Evolutionary conservation across 2,888 invertebrate genomes (phyloP).

Genomic region (Therioaphis trifolii): DNA sequence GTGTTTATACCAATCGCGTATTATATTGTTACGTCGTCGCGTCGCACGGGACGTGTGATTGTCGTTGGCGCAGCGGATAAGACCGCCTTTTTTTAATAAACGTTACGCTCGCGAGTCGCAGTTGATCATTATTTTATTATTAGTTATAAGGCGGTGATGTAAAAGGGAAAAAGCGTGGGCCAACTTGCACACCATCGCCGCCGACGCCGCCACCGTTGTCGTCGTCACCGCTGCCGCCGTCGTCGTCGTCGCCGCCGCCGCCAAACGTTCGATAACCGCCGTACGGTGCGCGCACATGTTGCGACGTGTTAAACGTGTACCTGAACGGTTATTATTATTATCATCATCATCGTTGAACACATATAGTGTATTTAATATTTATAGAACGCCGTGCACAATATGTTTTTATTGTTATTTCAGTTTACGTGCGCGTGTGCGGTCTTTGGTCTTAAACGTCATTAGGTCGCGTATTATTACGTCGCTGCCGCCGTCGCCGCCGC

Average conservation of each 20-base stretch:
- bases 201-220: not conserved
- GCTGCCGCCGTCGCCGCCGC: not conserved
- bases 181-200: not conserved
- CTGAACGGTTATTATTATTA: not conserved
- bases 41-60: too few species aligned
- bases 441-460: not conserved
- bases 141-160: not conserved
- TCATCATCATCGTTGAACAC: too few species aligned
- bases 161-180: slow-evolving; percentile 9
- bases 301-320: not conserved
- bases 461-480: not conserved
- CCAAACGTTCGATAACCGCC: not conserved
- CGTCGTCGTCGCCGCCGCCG: not conserved
- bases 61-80: not conserved
- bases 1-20: too few species aligned
- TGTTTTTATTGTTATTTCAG: too few species aligned
- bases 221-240: not conserved
- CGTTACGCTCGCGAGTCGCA: not conserved
- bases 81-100: not conserved
- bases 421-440: not conserved
- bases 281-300: not conserved
- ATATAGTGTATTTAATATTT: too few species aligned
- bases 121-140: not conserved
- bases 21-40: too few species aligned
- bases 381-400: too few species aligned